Evolutionary conservation across 2,113 vertebrate species (phyloP), one percentile per base, ranked within the genome.

Genomic region (Microtus pennsylvanicus): DNA sequence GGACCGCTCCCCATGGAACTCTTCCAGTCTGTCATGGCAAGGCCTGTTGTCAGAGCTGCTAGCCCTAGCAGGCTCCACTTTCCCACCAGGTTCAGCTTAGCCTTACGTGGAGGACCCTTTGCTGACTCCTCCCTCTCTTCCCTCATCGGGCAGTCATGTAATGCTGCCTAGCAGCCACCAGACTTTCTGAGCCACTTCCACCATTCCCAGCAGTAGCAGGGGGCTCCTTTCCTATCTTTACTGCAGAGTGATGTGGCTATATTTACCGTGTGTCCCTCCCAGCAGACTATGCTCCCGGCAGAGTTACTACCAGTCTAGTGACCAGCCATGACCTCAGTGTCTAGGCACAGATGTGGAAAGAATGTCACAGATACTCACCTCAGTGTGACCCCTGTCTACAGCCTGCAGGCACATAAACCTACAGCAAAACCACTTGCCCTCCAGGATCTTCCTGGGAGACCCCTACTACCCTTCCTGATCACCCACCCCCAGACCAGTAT

Each of bases 51-150:
- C 55, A 14, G 35, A 38, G 35, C 67, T 9, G 55, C 33, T 7
- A 16, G 35, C 50, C 21, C 67, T 2, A 80, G 85, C 52, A 67
- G 94, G 35, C 58, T 33, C 65, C 6, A 7, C 22, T 72, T 42
- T 10, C 3, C 22, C 6, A 0, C 38, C 30, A 61, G 55, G 22
- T 47, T 87, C 58, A 14, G 61, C 93, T 50, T 17, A 2, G 38
- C 35, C 50, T 83, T 1, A 7, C 2, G 1, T 2, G 0, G 8
- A n/a, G 88, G 33, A 12, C 4, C 5, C 50, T 0, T 0, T 0
- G 5, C 14, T 35, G 10, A 21, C 55, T 33, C 38, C 47, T 14
- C 8, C 13, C 50, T 26, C 5, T 26, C 14, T 3, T 45, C 0
- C 7, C n/a, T 82, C n/a, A 35, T 63, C 1, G 42, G 81, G 52